phyloP scores from a whole-genome alignment of 2,797 vertebrate genomes.

The Chrysocyon brachyurus region DNA sequence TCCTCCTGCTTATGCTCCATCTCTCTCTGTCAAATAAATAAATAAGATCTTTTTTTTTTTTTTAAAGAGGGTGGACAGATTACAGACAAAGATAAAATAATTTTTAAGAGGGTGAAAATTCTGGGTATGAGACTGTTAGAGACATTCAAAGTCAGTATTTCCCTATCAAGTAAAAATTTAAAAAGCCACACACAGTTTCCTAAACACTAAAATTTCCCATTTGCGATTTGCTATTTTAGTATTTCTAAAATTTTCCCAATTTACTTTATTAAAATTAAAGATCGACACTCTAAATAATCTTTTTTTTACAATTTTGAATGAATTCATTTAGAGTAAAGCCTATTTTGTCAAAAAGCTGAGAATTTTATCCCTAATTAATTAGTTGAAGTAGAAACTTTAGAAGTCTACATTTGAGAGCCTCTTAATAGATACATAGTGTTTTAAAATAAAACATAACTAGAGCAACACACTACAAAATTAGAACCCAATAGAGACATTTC shows the following conservation, averaged over 20 bases:
- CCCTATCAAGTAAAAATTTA: neutral
- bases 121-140: neutral
- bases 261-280: neutral
- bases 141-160: neutral
- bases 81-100: neutral
- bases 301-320: conserved; percentile 32
- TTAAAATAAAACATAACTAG: neutral
- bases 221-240: neutral
- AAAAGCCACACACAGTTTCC: neutral
- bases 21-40: no score
- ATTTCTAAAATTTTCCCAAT: neutral
- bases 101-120: neutral
- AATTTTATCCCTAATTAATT: neutral
- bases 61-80: no score
- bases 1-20: no score
- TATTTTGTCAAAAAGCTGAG: neutral
- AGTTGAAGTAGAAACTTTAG: neutral
- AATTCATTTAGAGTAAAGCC: neutral
- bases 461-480: neutral
- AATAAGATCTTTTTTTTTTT: no score
- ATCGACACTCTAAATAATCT: neutral
- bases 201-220: neutral
- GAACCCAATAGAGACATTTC: neutral
- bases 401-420: neutral
- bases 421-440: neutral